phyloP scores from a whole-genome alignment of 2,113 vertebrate species.

The Guaruba guarouba region DNA sequence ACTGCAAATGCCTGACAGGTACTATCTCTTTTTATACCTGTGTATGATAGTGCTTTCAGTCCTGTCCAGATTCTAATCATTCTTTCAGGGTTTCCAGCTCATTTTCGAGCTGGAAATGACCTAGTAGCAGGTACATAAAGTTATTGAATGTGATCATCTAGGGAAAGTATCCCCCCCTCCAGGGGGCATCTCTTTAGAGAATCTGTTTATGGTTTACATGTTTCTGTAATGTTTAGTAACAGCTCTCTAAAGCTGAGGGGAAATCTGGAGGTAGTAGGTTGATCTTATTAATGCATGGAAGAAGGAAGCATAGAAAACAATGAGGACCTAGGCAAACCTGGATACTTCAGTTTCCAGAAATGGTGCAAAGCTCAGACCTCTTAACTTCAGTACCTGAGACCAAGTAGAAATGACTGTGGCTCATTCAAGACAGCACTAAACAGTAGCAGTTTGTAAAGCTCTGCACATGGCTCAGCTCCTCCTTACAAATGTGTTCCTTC shows the following conservation, averaged over 20 bases:
- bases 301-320: background rate
- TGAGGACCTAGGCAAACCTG: background rate
- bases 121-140: background rate
- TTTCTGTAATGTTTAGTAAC: background rate
- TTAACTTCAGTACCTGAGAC: background rate
- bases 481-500: background rate
- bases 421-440: background rate
- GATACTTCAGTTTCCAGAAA: background rate
- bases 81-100: background rate
- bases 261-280: background rate
- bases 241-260: background rate
- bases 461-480: background rate
- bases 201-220: background rate
- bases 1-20: background rate
- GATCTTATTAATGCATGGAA: background rate
- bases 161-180: background rate
- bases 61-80: background rate
- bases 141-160: background rate
- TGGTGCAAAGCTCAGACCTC: background rate
- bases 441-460: background rate
- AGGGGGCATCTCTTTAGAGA: background rate
- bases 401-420: background rate
- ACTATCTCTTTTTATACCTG: background rate
- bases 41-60: background rate
- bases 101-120: background rate